Percentiles rank a stretch among this genome's conserved stretches.
Evolutionary conservation across 2,113 vertebrate genomes (phyloP).

Genomic region (Manacus vitellinus): DNA sequence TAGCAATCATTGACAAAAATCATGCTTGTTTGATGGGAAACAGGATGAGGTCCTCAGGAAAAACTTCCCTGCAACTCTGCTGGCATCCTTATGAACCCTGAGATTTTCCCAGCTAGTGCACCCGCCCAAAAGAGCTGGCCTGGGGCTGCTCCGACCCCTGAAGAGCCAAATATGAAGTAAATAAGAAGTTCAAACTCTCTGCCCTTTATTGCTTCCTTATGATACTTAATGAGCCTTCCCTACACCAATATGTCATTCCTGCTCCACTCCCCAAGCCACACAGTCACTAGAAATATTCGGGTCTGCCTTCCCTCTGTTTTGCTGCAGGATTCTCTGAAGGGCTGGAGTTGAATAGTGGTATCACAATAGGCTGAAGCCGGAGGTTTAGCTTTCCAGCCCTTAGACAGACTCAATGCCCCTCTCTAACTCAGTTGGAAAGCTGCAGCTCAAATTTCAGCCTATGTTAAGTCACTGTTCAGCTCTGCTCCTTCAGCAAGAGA

Average conservation of each 20-base stretch:
- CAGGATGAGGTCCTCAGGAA: not conserved
- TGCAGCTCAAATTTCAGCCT: slow-evolving; percentile 63
- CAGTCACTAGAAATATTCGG: not conserved
- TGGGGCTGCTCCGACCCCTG: not conserved
- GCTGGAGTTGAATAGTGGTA: not conserved
- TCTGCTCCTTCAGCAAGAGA: slow-evolving; percentile 2
- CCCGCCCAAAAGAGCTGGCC: not conserved
- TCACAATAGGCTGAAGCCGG: slow-evolving; percentile 46
- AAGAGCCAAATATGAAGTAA: slow-evolving; percentile 17
- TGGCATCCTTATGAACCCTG: not conserved
- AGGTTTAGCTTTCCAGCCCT: slow-evolving; percentile 53
- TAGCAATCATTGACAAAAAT: not conserved
- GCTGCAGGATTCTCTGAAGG: slow-evolving; percentile 23
- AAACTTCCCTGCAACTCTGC: not conserved
- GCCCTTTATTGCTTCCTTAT: slow-evolving; percentile 41
- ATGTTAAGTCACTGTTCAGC: slow-evolving; percentile 36
- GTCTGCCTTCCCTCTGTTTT: not conserved
- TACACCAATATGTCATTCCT: not conserved
- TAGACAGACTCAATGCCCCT: slow-evolving; percentile 33
- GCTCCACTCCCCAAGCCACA: not conserved
- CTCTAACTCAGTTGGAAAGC: slow-evolving; percentile 54
- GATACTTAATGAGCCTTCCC: not conserved
- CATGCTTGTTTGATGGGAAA: not conserved
- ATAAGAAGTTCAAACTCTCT: not conserved
- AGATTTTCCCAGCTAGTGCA: not conserved